These are phyloP conservation scores for Caloenas nicobarica DNA, from an alignment of 2,113 vertebrate species.

Conservation along the genomic window DNA sequence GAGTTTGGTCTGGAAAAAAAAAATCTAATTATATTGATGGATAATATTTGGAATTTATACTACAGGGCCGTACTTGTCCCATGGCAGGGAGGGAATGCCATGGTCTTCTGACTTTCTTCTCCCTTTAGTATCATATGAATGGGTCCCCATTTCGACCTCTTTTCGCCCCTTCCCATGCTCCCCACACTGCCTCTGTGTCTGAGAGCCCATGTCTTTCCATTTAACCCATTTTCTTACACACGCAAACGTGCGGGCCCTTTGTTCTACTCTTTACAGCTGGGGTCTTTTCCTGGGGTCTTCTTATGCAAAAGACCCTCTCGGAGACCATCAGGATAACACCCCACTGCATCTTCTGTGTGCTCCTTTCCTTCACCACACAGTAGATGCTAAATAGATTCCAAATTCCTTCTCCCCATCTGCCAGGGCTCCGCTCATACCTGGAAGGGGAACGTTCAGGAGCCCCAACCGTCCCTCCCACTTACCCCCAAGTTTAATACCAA, in stretches of 20 bases:
- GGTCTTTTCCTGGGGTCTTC: not conserved
- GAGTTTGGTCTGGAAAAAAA: not conserved
- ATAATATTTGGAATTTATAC: not conserved
- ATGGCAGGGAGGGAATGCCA: too few species aligned
- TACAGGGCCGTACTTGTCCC: not conserved
- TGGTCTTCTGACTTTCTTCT: not conserved
- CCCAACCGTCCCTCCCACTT: not conserved
- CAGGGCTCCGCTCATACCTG: not conserved
- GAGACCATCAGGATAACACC: not conserved
- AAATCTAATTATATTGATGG: not conserved
- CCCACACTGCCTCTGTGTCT: not conserved
- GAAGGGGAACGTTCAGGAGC: too few species aligned
- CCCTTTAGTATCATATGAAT: not conserved
- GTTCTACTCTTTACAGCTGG: not conserved
- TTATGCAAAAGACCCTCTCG: not conserved
- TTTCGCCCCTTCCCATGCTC: not conserved
- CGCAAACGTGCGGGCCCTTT: not conserved
- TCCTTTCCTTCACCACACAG: not conserved
- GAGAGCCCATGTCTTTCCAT: not conserved
- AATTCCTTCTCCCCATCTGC: not conserved
- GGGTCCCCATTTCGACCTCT: not conserved
- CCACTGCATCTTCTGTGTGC: not conserved
- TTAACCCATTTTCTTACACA: not conserved
- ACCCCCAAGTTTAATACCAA: not conserved
- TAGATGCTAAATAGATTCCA: not conserved